phyloP scores from a whole-genome alignment of 2,797 vertebrate genomes.

The Pitangus sulphuratus region DNA sequence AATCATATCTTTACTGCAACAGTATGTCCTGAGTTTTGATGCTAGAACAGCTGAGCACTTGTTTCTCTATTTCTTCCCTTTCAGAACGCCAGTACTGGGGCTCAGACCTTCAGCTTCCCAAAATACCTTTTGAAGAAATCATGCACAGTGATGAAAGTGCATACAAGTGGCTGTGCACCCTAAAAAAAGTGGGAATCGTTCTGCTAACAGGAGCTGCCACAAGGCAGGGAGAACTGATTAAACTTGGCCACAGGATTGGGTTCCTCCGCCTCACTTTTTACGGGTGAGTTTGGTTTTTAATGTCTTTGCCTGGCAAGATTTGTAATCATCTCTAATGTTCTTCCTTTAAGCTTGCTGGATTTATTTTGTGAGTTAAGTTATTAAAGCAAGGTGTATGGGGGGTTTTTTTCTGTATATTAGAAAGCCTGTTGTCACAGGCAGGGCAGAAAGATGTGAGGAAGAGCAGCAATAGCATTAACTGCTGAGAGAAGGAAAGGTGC shows the following conservation, averaged over 20 bases:
- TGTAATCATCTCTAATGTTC: not conserved
- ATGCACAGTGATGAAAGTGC: constrained; percentile 82
- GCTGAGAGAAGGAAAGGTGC: not conserved
- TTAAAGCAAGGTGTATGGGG: not conserved
- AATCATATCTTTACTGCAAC: not conserved
- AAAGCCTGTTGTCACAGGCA: not conserved
- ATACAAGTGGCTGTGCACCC: constrained; percentile 85
- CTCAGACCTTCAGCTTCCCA: constrained; percentile 84
- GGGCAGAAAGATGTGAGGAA: not conserved
- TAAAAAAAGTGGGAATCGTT: constrained; percentile 88
- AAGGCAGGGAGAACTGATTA: constrained; percentile 83
- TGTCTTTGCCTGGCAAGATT: not conserved
- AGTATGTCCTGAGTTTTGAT: not conserved
- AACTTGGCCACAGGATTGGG: constrained; percentile 89
- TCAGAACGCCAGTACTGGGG: constrained; percentile 88
- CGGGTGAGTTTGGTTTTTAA: constrained; percentile 79
- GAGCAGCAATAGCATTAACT: not conserved
- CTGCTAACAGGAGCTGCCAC: constrained; percentile 85
- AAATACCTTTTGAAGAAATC: constrained; percentile 85
- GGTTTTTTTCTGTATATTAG: not conserved
- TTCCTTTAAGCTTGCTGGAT: not conserved
- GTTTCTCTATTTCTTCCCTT: not conserved
- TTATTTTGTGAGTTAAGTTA: not conserved
- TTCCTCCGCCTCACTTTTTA: constrained; percentile 94
- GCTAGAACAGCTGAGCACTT: not conserved